These are phyloP conservation scores for Proterorhinus semilunaris DNA, from an alignment of 2,113 vertebrate genomes.

Conservation along the genomic window DNA sequence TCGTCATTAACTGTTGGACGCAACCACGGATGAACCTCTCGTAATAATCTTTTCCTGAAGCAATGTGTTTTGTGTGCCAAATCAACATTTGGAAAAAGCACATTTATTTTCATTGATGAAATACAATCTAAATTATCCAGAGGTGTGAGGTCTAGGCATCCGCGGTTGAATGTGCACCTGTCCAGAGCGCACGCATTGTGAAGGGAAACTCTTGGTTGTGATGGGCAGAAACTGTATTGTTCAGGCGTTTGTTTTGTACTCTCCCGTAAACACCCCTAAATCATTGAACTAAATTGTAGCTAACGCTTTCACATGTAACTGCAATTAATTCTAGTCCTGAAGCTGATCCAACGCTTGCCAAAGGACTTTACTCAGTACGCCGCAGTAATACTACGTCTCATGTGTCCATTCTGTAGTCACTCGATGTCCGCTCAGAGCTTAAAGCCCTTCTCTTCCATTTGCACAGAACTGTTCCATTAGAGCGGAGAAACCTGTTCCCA, in stretches of 20 bases:
- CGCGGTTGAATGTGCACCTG: too few relatives aligned
- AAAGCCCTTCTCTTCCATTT: conserved; percentile 22
- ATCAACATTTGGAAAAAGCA: background rate
- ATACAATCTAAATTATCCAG: background rate
- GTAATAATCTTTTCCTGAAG: conserved; percentile 32
- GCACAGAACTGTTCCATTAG: conserved; percentile 31
- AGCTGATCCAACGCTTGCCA: background rate
- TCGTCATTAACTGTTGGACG: conserved; percentile 55
- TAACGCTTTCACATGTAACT: too few relatives aligned
- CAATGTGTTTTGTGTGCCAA: conserved; percentile 1
- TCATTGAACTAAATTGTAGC: too few relatives aligned
- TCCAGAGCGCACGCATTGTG: too few relatives aligned
- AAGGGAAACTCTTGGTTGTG: too few relatives aligned
- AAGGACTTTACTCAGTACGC: background rate
- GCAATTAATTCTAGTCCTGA: background rate
- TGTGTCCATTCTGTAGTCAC: conserved; percentile 6
- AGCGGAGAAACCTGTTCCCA: conserved; percentile 26
- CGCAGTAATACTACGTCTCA: background rate
- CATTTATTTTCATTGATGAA: background rate
- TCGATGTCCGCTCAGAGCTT: background rate
- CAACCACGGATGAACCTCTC: conserved; percentile 41
- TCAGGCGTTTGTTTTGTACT: too few relatives aligned
- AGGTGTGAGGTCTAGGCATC: background rate
- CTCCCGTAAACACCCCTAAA: too few relatives aligned
- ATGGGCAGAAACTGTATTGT: too few relatives aligned